Base-by-base conservation (phyloP, 2,113 vertebrate genomes). In the Pteruthius melanotis region DNA sequence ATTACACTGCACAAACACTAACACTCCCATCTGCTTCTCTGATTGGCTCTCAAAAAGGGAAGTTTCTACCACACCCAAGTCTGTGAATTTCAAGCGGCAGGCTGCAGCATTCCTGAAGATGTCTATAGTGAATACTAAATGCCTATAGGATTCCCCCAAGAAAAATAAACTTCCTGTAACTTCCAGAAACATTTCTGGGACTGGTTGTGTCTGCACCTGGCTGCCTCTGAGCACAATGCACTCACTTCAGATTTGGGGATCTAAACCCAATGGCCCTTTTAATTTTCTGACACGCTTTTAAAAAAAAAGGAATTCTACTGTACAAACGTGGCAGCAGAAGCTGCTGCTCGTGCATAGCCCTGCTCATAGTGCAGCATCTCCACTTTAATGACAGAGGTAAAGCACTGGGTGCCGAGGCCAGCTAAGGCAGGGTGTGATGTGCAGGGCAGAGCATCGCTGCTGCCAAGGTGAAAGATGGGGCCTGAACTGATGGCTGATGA, bases 211-310 rank as follows among this genome's bases (percentile, higher is more conserved):
- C 59, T 45, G 33, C 21, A 83, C 9, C 39, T 40, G 22, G n/a
- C 52, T 82, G 42, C 30, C 23, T 30, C 47, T 0, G 0, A 59
- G 33, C 61, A 86, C 24, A 42, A 15, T n/a, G 61, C 7, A n/a
- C 2, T 6, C 9, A n/a, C 49, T 79, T 76, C 57, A 63, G 39
- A 75, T 7, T 39, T 26, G 1, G 11, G 10, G 13, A 75, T 39
- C 10, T 53, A 66, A 71, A 79, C 14, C 37, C 21, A 86, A 23
- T 0, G 1, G 1, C 2, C 8, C 39, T 69, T 72, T 68, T 40
- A 63, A 42, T 33, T 21, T 47, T 89, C 49, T 1, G 1, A n/a
- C 18, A 42, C 8, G 2, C 7, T 30, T 52, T 23, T 44, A 6
- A 49, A 44, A 49, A 44, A 35, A 57, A 26, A 2, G 13, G 11